These are phyloP conservation scores for Polydrusus cervinus DNA, from an alignment of 2,888 invertebrate genomes.

Conservation along the genomic window DNA sequence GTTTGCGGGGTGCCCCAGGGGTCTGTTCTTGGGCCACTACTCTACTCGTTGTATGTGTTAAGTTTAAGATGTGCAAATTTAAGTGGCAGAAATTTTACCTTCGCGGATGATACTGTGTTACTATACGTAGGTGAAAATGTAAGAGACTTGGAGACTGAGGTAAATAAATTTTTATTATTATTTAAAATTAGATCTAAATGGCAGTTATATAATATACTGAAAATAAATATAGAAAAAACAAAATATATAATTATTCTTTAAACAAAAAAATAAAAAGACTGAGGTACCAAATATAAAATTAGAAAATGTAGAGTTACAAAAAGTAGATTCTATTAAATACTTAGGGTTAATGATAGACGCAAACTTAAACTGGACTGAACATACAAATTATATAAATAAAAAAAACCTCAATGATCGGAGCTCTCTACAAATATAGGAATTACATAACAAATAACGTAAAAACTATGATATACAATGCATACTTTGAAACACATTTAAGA, in stretches of 20 bases:
- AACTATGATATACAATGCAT: conserved; percentile 10
- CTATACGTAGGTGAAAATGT: not conserved
- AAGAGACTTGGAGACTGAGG: not conserved
- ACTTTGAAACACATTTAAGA: not conserved
- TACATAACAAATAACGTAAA: not conserved
- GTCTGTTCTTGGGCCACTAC: conserved; percentile 13
- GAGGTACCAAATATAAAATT: not conserved
- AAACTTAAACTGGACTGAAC: not conserved
- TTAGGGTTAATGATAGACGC: conserved; percentile 5
- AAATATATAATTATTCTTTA: conserved; percentile 21
- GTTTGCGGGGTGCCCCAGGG: conserved; percentile 13
- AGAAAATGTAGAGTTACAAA: not conserved
- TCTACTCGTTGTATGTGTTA: conserved; percentile 20
- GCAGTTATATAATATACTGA: conserved; percentile 16
- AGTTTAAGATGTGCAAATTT: conserved; percentile 8
- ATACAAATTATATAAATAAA: not conserved
- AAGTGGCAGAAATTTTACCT: conserved; percentile 8
- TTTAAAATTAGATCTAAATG: not conserved
- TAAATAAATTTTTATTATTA: not conserved
- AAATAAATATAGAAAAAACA: conserved; percentile 22
- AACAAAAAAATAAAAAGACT: conserved; percentile 8
- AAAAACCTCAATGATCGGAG: not conserved
- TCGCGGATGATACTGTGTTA: conserved; percentile 23
- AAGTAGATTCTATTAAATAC: conserved; percentile 6
- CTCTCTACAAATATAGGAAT: not conserved